phyloP scores from a whole-genome alignment of 2,113 vertebrate genomes.

The Sylvicapra grimmia region DNA sequence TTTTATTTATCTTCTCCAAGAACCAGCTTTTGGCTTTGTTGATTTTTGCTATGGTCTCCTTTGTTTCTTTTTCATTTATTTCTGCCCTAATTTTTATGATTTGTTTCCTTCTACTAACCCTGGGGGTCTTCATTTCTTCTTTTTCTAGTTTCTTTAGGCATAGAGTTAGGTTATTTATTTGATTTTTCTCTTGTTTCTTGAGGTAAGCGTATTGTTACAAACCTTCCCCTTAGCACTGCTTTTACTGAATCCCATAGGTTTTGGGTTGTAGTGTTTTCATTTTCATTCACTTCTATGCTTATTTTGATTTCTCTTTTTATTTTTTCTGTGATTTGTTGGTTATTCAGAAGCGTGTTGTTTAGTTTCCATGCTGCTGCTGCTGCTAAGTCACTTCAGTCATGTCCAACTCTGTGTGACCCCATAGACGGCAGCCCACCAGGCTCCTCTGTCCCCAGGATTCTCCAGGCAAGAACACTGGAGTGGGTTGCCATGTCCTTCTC shows the following conservation, averaged over 20 bases:
- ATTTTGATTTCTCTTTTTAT: not conserved
- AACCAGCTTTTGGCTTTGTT: not conserved
- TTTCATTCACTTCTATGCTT: not conserved
- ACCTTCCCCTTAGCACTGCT: not conserved
- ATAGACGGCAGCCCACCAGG: too few relatives aligned
- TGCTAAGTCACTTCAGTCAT: too few relatives aligned
- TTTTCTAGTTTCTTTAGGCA: not conserved
- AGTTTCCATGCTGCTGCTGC: not conserved
- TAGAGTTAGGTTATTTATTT: not conserved
- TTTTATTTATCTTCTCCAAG: not conserved
- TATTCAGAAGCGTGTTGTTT: not conserved
- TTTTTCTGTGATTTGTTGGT: not conserved
- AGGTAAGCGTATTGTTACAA: not conserved
- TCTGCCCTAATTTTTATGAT: not conserved
- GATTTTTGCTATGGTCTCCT: not conserved
- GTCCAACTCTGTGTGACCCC: too few relatives aligned
- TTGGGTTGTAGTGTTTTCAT: not conserved
- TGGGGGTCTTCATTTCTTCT: not conserved
- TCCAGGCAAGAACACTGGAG: too few relatives aligned
- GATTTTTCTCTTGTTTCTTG: not conserved
- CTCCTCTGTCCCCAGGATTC: too few relatives aligned
- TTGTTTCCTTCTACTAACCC: not conserved
- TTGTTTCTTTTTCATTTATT: not conserved
- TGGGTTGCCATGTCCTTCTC: too few relatives aligned
- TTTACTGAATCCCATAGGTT: not conserved